Evolutionary conservation across 2,113 vertebrate species (phyloP).

Genomic region (Columbina picui): DNA sequence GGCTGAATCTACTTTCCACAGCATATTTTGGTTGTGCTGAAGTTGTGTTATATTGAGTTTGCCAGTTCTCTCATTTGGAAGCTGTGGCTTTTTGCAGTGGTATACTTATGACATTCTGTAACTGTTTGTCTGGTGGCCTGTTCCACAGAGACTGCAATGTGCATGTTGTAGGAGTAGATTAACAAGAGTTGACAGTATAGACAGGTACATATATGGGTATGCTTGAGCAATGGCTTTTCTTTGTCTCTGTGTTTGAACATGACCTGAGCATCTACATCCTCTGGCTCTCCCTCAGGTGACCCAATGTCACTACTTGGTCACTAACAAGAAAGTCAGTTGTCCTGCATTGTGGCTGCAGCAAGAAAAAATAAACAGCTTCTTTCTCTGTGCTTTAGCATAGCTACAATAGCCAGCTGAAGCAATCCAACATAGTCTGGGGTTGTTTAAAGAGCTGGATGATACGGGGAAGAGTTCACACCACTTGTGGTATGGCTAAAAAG

Average conservation of each 20-base stretch:
- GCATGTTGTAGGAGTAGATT: not conserved
- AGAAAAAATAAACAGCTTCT: not conserved
- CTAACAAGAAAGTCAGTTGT: not conserved
- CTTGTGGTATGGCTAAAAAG: no score
- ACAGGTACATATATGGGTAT: not conserved
- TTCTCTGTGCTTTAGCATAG: not conserved
- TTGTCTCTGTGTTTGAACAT: not conserved
- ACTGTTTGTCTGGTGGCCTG: not conserved
- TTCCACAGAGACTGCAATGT: not conserved
- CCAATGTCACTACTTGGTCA: not conserved
- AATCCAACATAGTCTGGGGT: rapidly evolving
- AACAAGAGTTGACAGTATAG: not conserved
- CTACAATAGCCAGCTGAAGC: not conserved
- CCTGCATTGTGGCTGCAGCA: not conserved
- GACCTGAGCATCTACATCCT: not conserved
- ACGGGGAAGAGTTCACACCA: rapidly evolving
- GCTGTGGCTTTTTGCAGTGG: not conserved
- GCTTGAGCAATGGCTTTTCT: not conserved
- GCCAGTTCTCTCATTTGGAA: not conserved
- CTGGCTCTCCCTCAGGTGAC: not conserved
- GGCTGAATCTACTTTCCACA: not conserved
- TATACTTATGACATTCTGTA: not conserved
- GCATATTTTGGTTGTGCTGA: not conserved
- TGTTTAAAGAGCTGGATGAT: not conserved
- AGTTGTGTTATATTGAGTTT: not conserved